Percentiles rank a stretch among this genome's conserved stretches.
Conservation (phyloP, 2,888 invertebrate species). For the Rosalia funebris region DNA sequence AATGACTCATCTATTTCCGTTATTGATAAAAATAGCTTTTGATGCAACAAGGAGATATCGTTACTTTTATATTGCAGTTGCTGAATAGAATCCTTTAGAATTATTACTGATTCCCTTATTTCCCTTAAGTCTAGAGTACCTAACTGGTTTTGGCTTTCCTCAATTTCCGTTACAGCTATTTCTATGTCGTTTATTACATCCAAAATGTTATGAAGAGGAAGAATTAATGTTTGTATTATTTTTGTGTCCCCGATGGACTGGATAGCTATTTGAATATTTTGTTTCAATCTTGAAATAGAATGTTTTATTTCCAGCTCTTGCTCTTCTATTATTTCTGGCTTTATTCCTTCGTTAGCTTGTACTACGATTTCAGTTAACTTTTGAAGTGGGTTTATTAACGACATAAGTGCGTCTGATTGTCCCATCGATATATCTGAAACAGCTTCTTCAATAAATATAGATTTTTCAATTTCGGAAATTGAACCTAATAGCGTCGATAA, state of each 20-base stretch:
- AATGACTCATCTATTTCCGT: slow-evolving; percentile 29
- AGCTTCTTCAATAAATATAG: not conserved
- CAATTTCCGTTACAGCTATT: not conserved
- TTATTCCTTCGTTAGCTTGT: slow-evolving; percentile 35
- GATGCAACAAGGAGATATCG: too few relatives aligned
- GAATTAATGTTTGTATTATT: not conserved
- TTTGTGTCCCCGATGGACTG: not conserved
- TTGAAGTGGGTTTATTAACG: slow-evolving; percentile 29
- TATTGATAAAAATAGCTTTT: slow-evolving; percentile 15
- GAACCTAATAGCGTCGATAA: slow-evolving; percentile 6
- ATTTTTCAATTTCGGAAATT: not conserved
- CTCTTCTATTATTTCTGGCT: not conserved
- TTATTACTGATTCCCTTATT: not conserved
- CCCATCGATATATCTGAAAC: not conserved
- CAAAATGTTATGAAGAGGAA: not conserved
- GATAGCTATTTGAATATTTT: not conserved
- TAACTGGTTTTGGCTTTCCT: not conserved
- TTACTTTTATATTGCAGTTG: too few relatives aligned
- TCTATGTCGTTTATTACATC: slow-evolving; percentile 3
- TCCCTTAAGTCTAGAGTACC: not conserved
- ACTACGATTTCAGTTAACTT: slow-evolving; percentile 40
- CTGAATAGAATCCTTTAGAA: not conserved
- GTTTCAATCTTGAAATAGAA: not conserved
- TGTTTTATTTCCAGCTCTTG: not conserved
- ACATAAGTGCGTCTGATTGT: not conserved